Conservation (phyloP, 2,888 invertebrate genomes). For the Diarsia mendica region DNA sequence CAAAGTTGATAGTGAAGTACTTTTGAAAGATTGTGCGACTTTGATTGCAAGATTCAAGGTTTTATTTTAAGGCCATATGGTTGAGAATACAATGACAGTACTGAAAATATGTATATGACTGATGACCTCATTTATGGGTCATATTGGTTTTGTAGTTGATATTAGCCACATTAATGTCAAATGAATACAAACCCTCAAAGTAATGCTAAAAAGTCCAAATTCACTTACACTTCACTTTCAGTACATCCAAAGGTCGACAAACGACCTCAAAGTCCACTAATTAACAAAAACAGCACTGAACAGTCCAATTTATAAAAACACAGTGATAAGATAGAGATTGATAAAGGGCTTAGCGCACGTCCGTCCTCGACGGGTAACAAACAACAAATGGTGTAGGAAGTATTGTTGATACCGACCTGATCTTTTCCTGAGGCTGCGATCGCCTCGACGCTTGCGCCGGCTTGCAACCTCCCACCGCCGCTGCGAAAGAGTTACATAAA, state of each 20-base stretch:
- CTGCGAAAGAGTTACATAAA: constrained; percentile 86
- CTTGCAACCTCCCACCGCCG: constrained; percentile 85
- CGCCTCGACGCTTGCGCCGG: constrained; percentile 81
- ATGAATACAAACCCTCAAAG: constrained; percentile 32
- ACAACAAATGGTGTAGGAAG: constrained; percentile 84
- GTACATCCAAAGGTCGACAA: constrained; percentile 64
- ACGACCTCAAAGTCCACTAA: constrained; percentile 57
- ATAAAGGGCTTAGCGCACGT: constrained; percentile 70
- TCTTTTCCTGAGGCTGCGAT: constrained; percentile 85
- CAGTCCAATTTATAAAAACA: constrained; percentile 50
- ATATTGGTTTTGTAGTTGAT: neutral
- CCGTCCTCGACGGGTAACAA: constrained; percentile 72
- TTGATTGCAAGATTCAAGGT: constrained; percentile 11
- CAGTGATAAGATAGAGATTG: constrained; percentile 50
- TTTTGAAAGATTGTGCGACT: constrained; percentile 8
- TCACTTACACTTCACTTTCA: constrained; percentile 65
- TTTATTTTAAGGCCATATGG: neutral
- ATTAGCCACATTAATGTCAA: neutral
- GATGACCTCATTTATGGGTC: constrained; percentile 34
- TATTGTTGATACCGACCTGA: constrained; percentile 79
- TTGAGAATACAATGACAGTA: neutral
- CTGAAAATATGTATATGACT: neutral
- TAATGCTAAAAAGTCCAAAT: constrained; percentile 18
- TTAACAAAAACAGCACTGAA: constrained; percentile 60
- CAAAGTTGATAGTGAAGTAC: constrained; percentile 15